phyloP scores from a whole-genome alignment of 2,797 vertebrate species.

The Erithacus rubecula region DNA sequence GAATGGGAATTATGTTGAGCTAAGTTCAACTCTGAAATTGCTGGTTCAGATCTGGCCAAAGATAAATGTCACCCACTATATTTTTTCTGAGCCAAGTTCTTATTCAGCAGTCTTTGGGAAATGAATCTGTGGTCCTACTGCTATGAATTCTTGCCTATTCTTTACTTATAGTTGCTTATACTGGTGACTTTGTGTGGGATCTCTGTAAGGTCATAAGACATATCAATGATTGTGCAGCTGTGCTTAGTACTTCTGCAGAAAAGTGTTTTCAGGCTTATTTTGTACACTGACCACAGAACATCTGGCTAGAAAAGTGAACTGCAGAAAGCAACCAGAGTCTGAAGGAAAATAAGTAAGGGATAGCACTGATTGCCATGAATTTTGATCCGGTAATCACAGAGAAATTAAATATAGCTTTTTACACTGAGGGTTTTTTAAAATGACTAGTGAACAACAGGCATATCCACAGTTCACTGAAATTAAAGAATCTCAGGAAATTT shows the following conservation, averaged over 20 bases:
- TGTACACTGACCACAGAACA: not conserved
- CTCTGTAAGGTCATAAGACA: not conserved
- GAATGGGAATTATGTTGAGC: not conserved
- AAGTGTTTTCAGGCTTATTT: not conserved
- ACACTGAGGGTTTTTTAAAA: not conserved
- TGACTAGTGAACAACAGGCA: not conserved
- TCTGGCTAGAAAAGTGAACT: not conserved
- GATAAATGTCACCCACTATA: too few relatives aligned
- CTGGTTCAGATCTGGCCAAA: not conserved
- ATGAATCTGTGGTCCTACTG: not conserved
- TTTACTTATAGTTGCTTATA: not conserved
- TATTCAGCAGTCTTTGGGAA: not conserved
- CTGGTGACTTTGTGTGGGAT: not conserved
- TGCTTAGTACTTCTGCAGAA: not conserved
- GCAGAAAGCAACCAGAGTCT: fast-evolving
- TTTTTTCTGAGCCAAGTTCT: not conserved
- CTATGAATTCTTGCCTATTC: not conserved
- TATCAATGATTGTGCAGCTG: not conserved
- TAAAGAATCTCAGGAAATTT: not conserved
- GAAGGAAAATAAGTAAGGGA: not conserved
- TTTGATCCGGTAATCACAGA: not conserved
- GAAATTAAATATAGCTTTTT: not conserved
- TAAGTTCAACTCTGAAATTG: not conserved
- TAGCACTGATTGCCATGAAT: not conserved
- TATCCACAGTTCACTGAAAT: not conserved